Evolutionary conservation across 2,797 vertebrate genomes (phyloP).

Genomic region (Gouania willdenowi): DNA sequence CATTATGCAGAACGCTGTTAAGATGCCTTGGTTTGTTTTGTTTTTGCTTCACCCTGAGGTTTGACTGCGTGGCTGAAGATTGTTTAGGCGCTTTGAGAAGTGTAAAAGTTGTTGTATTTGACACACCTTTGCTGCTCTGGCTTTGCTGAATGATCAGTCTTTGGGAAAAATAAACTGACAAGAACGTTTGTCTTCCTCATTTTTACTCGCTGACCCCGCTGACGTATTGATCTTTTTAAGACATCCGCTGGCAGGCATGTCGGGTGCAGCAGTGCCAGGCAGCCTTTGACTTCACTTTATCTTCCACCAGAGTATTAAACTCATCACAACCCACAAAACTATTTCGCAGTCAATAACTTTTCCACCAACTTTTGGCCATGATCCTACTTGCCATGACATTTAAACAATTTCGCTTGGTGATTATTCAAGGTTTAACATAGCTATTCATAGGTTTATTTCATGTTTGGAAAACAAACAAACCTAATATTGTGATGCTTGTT

Average conservation of each 20-base stretch:
- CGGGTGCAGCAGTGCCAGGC: constrained; percentile 22
- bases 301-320: constrained; percentile 25
- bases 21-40: constrained; percentile 6
- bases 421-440: too few species aligned
- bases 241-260: constrained; percentile 35
- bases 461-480: too few species aligned
- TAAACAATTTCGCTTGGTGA: background rate
- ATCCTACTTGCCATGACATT: constrained; percentile 4
- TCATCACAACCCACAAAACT: constrained; percentile 18
- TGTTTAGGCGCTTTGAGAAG: background rate
- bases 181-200: constrained; percentile 50
- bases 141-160: constrained; percentile 20
- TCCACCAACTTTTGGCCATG: background rate
- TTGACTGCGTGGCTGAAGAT: background rate
- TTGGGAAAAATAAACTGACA: constrained; percentile 20
- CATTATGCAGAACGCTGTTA: constrained; percentile 7
- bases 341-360: background rate
- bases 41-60: background rate
- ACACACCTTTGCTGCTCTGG: constrained; percentile 12
- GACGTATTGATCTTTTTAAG: constrained; percentile 51
- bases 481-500: too few species aligned
- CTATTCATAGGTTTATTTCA: too few species aligned
- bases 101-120: constrained; percentile 6
- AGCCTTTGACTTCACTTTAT: constrained; percentile 47
- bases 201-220: constrained; percentile 44